Conservation (phyloP, 1,140 invertebrate species). For the Lucilia cuprina region DNA sequence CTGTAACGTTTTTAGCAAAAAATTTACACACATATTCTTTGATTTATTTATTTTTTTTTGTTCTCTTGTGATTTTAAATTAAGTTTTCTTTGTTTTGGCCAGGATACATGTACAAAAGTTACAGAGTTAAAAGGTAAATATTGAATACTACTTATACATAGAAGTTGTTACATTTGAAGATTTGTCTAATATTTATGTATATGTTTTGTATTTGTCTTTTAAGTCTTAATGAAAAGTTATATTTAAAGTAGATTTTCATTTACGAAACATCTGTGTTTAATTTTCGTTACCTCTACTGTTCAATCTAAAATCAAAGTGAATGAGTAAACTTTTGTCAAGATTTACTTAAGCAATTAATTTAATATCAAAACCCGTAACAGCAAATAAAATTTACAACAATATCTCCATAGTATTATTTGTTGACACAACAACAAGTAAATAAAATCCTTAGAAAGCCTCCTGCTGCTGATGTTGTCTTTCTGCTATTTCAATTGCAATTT, state of each 20-base stretch:
- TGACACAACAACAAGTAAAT: neutral
- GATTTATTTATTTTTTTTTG: too few species aligned
- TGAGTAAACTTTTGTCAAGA: neutral
- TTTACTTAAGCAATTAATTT: conserved; percentile 24
- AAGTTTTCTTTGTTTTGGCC: neutral
- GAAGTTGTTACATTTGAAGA: neutral
- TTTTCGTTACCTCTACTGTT: neutral
- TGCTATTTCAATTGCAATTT: too few species aligned
- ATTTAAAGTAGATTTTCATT: conserved; percentile 6
- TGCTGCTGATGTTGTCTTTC: neutral
- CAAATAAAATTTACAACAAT: conserved; percentile 3
- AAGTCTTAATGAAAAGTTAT: conserved; percentile 1
- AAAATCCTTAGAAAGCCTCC: neutral
- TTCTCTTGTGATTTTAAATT: neutral
- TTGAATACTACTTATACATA: neutral
- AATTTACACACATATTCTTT: neutral
- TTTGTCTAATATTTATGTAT: neutral
- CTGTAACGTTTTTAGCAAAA: neutral
- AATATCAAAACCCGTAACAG: conserved; percentile 15
- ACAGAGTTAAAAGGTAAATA: conserved; percentile 9
- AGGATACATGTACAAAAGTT: neutral
- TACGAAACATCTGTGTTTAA: conserved; percentile 27
- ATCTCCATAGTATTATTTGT: neutral
- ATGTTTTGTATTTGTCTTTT: neutral
- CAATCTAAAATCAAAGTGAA: neutral